These are phyloP conservation scores for Chionodraco myersi DNA, from an alignment of 2,113 vertebrate genomes.

Conservation along the genomic window DNA sequence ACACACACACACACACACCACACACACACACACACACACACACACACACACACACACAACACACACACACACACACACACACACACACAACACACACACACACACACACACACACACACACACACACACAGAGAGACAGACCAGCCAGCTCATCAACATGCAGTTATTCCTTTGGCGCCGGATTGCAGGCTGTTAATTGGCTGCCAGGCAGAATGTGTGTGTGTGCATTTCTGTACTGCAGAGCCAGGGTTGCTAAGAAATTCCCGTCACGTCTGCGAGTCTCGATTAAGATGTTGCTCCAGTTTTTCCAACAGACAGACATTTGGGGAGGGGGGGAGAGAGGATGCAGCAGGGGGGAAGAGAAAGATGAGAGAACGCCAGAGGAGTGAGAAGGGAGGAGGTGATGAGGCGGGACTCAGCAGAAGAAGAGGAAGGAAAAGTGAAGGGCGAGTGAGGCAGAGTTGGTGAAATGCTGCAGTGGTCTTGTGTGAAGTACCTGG, in stretches of 20 bases:
- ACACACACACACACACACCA: constrained; percentile 47
- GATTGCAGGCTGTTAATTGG: constrained; percentile 80
- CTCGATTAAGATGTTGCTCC: constrained; percentile 85
- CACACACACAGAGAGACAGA: constrained; percentile 33
- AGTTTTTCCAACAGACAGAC: constrained; percentile 78
- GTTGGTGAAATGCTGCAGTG: constrained; percentile 66
- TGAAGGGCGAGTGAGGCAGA: constrained; percentile 35
- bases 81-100: constrained; percentile 51
- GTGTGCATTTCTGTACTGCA: constrained; percentile 67
- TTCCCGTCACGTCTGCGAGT: constrained; percentile 78
- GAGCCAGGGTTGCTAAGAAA: constrained; percentile 67
- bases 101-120: constrained; percentile 47
- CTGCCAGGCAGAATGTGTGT: constrained; percentile 67
- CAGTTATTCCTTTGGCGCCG: constrained; percentile 76
- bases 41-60: constrained; percentile 44
- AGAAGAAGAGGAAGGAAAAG: constrained; percentile 29
- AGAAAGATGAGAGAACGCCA: constrained; percentile 62
- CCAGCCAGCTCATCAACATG: constrained; percentile 76
- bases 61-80: constrained; percentile 54
- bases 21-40: constrained; percentile 54
- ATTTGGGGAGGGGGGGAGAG: constrained; percentile 62
- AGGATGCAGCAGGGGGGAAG: constrained; percentile 41
- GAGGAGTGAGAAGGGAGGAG: constrained; percentile 49
- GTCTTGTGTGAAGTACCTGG: constrained; percentile 38
- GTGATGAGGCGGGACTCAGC: constrained; percentile 63